Evolutionary conservation across 2,888 invertebrate genomes (phyloP).

Genomic region (Nomada fucata): DNA sequence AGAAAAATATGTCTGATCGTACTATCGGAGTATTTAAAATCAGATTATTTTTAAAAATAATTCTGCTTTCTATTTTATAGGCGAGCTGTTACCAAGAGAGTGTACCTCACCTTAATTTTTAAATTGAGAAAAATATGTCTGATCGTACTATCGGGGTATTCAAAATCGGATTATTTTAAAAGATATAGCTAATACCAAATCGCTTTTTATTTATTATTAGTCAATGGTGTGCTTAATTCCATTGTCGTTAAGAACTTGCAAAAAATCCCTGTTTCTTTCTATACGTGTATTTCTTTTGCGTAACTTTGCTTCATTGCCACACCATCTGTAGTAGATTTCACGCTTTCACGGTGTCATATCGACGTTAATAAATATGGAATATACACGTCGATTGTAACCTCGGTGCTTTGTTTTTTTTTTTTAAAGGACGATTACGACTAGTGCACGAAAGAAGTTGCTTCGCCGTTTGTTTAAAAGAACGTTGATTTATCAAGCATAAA

Average conservation of each 20-base stretch:
- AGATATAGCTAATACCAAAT: too few relatives aligned
- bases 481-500: too few relatives aligned
- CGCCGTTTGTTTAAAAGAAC: too few relatives aligned
- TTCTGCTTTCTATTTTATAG: too few relatives aligned
- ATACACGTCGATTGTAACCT: slow-evolving; percentile 38
- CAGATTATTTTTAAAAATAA: too few relatives aligned
- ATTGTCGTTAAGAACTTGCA: neutral
- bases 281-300: slow-evolving; percentile 7
- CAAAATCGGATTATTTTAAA: too few relatives aligned
- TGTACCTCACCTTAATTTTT: too few relatives aligned
- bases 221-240: neutral
- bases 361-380: slow-evolving; percentile 48
- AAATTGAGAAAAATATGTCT: too few relatives aligned
- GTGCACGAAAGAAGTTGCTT: neutral
- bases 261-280: neutral
- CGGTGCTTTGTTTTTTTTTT: slow-evolving; percentile 21
- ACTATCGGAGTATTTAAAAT: too few relatives aligned
- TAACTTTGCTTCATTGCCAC: slow-evolving; percentile 34
- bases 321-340: slow-evolving; percentile 39
- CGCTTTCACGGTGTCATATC: slow-evolving; percentile 59
- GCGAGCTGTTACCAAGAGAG: too few relatives aligned
- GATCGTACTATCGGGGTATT: too few relatives aligned
- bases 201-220: neutral
- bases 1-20: too few relatives aligned
- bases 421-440: slow-evolving; percentile 24